Conservation (phyloP, 2,888 invertebrate genomes). For the Rhamnusium bicolor region DNA sequence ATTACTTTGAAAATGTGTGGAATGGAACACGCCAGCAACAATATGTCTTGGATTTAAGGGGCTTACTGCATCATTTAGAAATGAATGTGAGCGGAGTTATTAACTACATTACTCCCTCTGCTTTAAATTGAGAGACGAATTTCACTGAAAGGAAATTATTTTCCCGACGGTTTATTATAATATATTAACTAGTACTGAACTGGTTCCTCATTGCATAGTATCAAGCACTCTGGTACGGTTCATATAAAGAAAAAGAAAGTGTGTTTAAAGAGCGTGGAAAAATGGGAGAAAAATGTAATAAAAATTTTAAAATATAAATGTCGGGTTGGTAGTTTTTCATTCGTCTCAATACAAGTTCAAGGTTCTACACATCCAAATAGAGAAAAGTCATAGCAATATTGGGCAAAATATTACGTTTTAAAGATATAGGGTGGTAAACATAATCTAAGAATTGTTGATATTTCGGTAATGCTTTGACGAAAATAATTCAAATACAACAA, state of each 20-base stretch:
- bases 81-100: conserved; percentile 2
- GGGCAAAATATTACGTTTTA: no score
- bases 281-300: no score
- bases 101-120: conserved; percentile 13
- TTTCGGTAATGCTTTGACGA: no score
- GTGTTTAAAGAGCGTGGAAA: neutral
- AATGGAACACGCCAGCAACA: conserved; percentile 6
- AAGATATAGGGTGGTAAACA: no score
- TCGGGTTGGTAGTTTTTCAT: no score
- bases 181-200: conserved; percentile 12
- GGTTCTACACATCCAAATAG: no score
- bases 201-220: neutral
- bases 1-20: conserved; percentile 6
- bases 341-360: no score
- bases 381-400: no score
- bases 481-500: no score
- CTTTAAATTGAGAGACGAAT: conserved; percentile 11
- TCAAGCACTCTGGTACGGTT: neutral
- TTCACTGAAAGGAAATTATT: conserved; percentile 9
- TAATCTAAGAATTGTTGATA: no score
- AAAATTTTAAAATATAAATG: no score
- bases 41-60: conserved; percentile 4
- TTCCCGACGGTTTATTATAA: neutral
- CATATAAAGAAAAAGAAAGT: neutral
- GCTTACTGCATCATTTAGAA: neutral